Evolutionary conservation across 2,113 vertebrate species (phyloP).

Genomic region (Chaetodon trifascialis): DNA sequence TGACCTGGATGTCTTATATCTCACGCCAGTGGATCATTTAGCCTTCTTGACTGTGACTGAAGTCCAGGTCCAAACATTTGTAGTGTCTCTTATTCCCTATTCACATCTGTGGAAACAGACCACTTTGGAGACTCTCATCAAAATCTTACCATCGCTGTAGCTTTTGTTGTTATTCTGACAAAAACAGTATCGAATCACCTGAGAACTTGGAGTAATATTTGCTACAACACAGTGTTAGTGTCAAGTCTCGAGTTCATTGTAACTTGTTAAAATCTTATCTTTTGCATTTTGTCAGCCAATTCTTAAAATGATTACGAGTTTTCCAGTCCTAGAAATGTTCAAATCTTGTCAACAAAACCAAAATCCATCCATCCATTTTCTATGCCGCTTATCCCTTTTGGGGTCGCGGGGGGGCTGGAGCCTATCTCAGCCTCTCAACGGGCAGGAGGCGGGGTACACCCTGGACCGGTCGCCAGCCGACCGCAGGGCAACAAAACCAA

Average conservation of each 20-base stretch:
- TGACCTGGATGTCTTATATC: constrained; percentile 33
- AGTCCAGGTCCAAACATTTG: constrained; percentile 5
- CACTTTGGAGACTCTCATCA: neutral
- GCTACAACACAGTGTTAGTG: neutral
- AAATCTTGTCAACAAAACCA: neutral
- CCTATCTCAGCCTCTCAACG: too few species aligned
- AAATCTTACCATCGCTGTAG: neutral
- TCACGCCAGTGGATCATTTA: constrained; percentile 13
- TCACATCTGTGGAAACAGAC: constrained; percentile 3
- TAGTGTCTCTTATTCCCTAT: neutral
- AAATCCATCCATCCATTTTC: too few species aligned
- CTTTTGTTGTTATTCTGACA: neutral
- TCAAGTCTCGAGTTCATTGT: too few species aligned
- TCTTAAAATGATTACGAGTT: too few species aligned
- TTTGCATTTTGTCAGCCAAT: too few species aligned
- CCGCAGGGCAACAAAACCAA: neutral
- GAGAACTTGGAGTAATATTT: neutral
- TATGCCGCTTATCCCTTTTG: too few species aligned
- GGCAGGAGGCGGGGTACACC: too few species aligned
- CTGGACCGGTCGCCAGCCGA: too few species aligned
- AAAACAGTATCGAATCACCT: neutral
- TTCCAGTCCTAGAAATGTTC: too few species aligned
- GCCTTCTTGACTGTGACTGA: constrained; percentile 6
- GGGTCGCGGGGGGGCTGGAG: too few species aligned
- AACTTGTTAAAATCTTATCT: too few species aligned